Base-by-base conservation (phyloP, 2,797 vertebrate genomes). In the Amphiprion clarkii region DNA sequence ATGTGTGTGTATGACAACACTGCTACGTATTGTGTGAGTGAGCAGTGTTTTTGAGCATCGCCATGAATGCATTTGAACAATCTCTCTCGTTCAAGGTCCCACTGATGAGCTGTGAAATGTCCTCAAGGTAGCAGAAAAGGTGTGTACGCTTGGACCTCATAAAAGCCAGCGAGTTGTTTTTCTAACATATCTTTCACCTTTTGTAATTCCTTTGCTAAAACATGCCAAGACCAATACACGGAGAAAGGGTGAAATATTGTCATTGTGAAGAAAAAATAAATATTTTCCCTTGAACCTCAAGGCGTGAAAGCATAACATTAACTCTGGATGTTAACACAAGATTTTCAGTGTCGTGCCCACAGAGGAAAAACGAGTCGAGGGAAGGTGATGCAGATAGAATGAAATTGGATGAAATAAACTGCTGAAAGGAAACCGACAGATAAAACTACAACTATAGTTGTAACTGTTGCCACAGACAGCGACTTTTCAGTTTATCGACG, bases 1-100 rank as follows among this genome's bases (percentile, higher is more conserved):
- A 65, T 74, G 81, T 74, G 73, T 83, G 77, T 67, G 74, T 72
- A 77, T 83, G 78, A 88, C 86, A 84, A 82, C 74, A 71, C 67
- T 61, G 77, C 88, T 88, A 79, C 61, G 48, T 82, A 70, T 64
- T 40, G 21, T 49, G 62, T 7, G 55, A 71, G 54, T 31, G 74
- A 76, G 59, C 55, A 36, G 52, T 66, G 61, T 78, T 85, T 85
- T 71, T 57, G 56, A 80, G 69, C 75, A 75, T 72, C n/a, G 64
- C 79, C 76, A 78, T 59, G 62, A 76, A 87, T 76, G 66, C 74
- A 73, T 14, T 27, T 46, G 55, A 78, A 42, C 65, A 16, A 46
- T 74, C 55, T 44, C 25, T 55, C 55, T 84, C 54, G 69, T 66
- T 67, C 71, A 83, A 54, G 71, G 78, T 77, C 62, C 23, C 65